Percentiles rank a stretch among this genome's conserved stretches.
phyloP scores from a whole-genome alignment of 2,113 vertebrate species.

The Catagonus wagneri region DNA sequence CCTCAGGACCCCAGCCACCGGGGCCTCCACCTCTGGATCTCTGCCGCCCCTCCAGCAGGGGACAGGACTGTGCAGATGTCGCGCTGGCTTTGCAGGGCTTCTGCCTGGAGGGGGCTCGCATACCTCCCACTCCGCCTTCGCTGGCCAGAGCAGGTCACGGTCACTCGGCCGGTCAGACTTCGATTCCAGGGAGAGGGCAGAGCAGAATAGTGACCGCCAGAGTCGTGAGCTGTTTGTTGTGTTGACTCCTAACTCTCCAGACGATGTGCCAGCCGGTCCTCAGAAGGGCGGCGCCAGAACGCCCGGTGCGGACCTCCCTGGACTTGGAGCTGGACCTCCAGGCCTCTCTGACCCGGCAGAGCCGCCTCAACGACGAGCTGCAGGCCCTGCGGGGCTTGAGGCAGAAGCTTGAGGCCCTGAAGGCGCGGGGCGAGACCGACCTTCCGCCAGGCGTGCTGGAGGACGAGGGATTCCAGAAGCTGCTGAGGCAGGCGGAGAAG shows the following conservation, averaged over 20 bases:
- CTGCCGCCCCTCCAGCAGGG: neutral
- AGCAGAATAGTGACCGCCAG: fast-evolving
- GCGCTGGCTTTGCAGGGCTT: neutral
- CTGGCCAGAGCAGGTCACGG: neutral
- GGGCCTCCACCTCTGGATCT: neutral
- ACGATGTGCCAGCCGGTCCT: constrained; percentile 86
- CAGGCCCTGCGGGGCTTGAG: constrained; percentile 88
- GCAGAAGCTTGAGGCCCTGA: constrained; percentile 89
- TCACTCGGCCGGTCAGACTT: neutral
- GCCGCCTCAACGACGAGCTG: constrained; percentile 90
- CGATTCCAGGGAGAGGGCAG: too few relatives aligned
- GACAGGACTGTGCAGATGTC: neutral
- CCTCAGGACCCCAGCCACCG: neutral
- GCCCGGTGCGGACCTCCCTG: constrained; percentile 88
- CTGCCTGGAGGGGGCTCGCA: neutral
- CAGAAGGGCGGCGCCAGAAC: constrained; percentile 80
- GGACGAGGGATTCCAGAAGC: constrained; percentile 90
- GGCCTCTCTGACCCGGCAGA: constrained; percentile 90
- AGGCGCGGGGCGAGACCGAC: constrained; percentile 87
- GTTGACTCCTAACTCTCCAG: constrained; percentile 64
- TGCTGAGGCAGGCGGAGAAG: constrained; percentile 90
- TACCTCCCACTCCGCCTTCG: neutral
- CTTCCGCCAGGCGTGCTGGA: constrained; percentile 88
- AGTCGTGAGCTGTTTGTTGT: fast-evolving
- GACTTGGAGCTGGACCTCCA: constrained; percentile 94